phyloP scores from a whole-genome alignment of 1,140 invertebrate genomes.

The Sycophila sp. region DNA sequence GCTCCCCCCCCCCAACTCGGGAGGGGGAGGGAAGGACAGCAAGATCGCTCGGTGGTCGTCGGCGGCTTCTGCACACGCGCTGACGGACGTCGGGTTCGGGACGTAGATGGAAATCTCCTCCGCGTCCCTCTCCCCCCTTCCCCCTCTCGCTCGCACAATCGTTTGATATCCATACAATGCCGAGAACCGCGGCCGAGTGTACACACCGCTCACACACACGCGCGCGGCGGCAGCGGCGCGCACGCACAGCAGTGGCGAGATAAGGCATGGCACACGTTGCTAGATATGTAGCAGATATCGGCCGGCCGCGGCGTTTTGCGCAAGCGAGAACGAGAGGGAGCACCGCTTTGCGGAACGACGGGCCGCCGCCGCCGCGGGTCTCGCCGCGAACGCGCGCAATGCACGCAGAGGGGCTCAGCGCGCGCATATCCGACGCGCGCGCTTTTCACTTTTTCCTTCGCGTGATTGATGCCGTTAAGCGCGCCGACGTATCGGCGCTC shows the following conservation, averaged over 20 bases:
- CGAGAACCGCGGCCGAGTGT: no score
- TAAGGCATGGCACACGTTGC: constrained; percentile 55
- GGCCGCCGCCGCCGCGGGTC: background rate
- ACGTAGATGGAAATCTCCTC: constrained; percentile 49
- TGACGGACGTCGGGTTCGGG: constrained; percentile 12
- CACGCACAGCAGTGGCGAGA: constrained; percentile 43
- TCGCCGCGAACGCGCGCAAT: background rate
- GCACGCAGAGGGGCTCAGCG: no score
- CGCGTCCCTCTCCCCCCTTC: constrained; percentile 14
- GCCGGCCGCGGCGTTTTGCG: background rate
- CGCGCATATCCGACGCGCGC: background rate
- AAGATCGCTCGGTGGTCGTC: no score
- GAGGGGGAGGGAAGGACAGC: no score
- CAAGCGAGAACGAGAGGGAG: constrained; percentile 5
- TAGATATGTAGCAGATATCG: constrained; percentile 55
- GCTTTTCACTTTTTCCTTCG: constrained; percentile 9
- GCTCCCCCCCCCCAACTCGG: no score
- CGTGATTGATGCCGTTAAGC: constrained; percentile 22
- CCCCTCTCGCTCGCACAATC: constrained; percentile 39
- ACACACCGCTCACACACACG: no score
- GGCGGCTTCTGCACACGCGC: background rate
- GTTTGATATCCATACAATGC: constrained; percentile 55
- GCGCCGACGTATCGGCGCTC: background rate
- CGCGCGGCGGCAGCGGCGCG: constrained; percentile 29
- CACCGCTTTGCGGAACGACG: constrained; percentile 41